These are phyloP conservation scores for Chymomyza fuscimana DNA, from an alignment of 2,888 invertebrate genomes.

Conservation along the genomic window DNA sequence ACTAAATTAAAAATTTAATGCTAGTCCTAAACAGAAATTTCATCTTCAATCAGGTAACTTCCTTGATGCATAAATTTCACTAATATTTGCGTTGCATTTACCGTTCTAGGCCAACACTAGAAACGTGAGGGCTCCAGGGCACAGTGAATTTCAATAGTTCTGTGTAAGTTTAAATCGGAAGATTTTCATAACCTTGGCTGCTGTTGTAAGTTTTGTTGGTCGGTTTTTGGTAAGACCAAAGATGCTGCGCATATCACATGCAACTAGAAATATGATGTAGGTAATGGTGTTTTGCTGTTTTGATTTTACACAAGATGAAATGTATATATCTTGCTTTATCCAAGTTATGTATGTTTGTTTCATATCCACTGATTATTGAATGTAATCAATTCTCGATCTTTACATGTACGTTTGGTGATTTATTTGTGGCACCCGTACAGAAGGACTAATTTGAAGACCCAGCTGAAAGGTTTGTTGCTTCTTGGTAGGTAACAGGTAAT, in stretches of 20 bases:
- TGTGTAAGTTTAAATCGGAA: constrained; percentile 38
- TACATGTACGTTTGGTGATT: constrained; percentile 59
- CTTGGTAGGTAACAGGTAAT: constrained; percentile 49
- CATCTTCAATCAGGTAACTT: constrained; percentile 55
- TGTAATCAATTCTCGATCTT: constrained; percentile 64
- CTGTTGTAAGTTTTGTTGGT: constrained; percentile 39
- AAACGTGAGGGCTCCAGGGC: constrained; percentile 54
- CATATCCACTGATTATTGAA: constrained; percentile 23
- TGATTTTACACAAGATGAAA: constrained; percentile 20
- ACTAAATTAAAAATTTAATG: constrained; percentile 16
- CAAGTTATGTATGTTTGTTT: background rate
- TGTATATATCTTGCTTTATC: background rate
- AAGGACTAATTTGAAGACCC: constrained; percentile 39
- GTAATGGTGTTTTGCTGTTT: constrained; percentile 27
- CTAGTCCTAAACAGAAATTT: background rate
- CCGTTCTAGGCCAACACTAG: constrained; percentile 72
- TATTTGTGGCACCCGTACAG: constrained; percentile 34
- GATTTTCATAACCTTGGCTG: constrained; percentile 23
- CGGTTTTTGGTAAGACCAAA: constrained; percentile 43
- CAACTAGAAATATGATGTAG: constrained; percentile 12
- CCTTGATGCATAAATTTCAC: constrained; percentile 60
- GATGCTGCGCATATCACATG: background rate
- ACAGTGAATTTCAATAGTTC: constrained; percentile 12
- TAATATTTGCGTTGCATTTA: constrained; percentile 61
- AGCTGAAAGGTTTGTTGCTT: constrained; percentile 52